Evolutionary conservation across 2,113 vertebrate species (phyloP).

Genomic region (Heliornis fulica): DNA sequence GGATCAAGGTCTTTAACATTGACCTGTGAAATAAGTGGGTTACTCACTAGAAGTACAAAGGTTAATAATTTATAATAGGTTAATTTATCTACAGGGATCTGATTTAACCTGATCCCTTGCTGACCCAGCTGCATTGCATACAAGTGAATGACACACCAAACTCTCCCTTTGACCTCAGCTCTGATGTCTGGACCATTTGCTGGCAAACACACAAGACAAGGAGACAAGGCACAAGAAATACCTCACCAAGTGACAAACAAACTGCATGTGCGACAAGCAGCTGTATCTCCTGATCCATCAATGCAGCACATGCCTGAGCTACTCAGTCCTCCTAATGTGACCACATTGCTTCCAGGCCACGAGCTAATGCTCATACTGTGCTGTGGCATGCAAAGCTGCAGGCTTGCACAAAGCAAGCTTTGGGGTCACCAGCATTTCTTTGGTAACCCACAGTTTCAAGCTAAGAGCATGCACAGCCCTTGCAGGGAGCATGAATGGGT

Average conservation of each 20-base stretch:
- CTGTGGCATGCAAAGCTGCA: neutral
- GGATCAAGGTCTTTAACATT: constrained; percentile 90
- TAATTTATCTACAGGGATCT: neutral
- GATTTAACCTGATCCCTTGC: neutral
- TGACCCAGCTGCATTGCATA: neutral
- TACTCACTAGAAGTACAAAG: neutral
- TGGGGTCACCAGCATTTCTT: neutral
- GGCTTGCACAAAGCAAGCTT: neutral
- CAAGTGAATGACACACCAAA: neutral
- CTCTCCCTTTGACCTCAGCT: neutral
- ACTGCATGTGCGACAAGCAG: neutral
- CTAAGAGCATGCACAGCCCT: neutral
- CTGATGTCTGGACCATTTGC: neutral
- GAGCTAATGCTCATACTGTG: neutral
- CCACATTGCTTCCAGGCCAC: neutral
- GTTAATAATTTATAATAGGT: neutral
- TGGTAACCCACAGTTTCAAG: neutral
- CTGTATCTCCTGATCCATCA: neutral
- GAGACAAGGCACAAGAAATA: neutral
- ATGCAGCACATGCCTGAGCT: neutral
- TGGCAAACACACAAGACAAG: neutral
- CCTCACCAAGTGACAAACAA: neutral
- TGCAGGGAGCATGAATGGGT: neutral
- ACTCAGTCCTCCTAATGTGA: neutral
- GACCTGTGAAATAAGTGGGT: constrained; percentile 74